Percentiles rank a stretch among this genome's conserved stretches.
Conservation (phyloP, 2,113 vertebrate species). For the Romanogobio albipinnatus region DNA sequence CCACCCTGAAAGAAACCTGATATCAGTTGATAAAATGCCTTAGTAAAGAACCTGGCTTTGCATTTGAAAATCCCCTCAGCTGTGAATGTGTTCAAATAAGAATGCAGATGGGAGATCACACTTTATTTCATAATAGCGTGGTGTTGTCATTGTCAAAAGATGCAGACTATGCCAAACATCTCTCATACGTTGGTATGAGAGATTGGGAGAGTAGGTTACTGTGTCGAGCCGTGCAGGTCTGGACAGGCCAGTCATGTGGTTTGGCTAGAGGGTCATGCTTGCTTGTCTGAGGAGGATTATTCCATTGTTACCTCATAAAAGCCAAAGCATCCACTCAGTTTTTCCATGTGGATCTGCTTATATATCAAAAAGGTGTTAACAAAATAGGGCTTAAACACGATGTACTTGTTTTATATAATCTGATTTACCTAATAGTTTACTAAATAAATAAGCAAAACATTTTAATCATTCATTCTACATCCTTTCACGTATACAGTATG, state of each 20-base stretch:
- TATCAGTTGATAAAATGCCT: conserved; percentile 3
- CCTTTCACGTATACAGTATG: background rate
- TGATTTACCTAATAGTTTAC: background rate
- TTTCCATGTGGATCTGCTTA: conserved; percentile 25
- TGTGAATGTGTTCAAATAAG: background rate
- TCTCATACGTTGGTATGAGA: background rate
- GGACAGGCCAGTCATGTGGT: conserved; percentile 58
- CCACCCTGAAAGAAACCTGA: background rate
- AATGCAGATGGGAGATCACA: background rate
- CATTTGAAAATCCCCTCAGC: background rate
- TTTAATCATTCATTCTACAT: background rate
- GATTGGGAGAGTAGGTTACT: conserved; percentile 64
- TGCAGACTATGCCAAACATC: conserved; percentile 19
- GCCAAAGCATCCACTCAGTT: conserved; percentile 21
- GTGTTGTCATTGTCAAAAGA: conserved; percentile 24
- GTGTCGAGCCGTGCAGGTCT: conserved; percentile 62
- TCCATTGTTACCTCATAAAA: conserved; percentile 49
- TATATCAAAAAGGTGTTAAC: background rate
- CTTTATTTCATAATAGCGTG: background rate
- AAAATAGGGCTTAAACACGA: background rate
- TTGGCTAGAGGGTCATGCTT: conserved; percentile 53
- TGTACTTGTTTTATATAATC: background rate
- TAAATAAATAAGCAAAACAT: background rate
- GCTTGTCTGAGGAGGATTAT: conserved; percentile 63
- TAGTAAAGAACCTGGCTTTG: background rate